Base-by-base conservation (phyloP, 2,113 vertebrate species). In the Rhinolophus ferrumequinum region DNA sequence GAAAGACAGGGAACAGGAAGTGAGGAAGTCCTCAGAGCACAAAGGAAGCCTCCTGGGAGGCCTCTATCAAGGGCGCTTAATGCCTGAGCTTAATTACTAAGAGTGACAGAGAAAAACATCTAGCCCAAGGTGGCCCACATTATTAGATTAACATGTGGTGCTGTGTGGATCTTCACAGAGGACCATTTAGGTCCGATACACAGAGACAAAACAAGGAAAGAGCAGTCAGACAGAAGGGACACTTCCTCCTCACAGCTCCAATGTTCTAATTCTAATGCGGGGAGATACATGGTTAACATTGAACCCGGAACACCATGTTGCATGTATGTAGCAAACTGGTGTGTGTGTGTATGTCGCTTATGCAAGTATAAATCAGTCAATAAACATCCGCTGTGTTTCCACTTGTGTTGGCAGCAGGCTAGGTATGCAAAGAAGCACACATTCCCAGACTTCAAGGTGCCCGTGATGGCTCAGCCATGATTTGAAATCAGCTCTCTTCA, bases 61-160 rank as follows among this genome's bases (percentile, higher is more conserved):
- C 6, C 19, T 38, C 30, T 1, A 2, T 28, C 12, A 0, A 47
- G n/a, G 14, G 7, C 2, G 9, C 24, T 9, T 14, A 56, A 62
- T 47, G 35, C 58, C 11, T 18, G 81, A 82, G 38, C 26, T 7
- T 60, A 28, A 81, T 81, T 47, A 81, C 30, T 28, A 35, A 12
- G 10, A 16, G 30, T 38, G 47, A 60, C 8, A 75, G 54, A 79
- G 64, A 16, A 60, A 88, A 44, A 50, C 24, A 7, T 58, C 62
- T 12, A 16, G 38, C 14, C 56, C 52, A 41, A 58, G 19, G 56
- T 6, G 38, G 18, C 50, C 6, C 2, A 30, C 1, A 1, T 93
- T 28, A 26, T 28, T 38, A 81, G n/a, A 69, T 35, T 54, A 52
- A 44, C 11, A 28, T 21, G 9, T 28, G 33, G n/a, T 41, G 47